Evolutionary conservation across 1,140 invertebrate species (phyloP).

Genomic region (Drosophila carrolli): DNA sequence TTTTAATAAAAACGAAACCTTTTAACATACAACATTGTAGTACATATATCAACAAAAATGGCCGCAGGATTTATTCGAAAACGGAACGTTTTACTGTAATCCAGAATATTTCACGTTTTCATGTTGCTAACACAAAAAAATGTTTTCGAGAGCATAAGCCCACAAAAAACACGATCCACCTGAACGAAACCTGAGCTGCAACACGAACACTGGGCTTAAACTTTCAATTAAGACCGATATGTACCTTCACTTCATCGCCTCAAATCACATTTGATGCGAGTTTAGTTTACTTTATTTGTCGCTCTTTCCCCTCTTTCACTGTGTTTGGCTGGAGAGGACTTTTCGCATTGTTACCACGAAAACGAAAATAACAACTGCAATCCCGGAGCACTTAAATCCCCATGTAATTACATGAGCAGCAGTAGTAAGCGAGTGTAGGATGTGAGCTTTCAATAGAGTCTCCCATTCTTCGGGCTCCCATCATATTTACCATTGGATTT

Average conservation of each 20-base stretch:
- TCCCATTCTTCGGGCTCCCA: conserved; percentile 33
- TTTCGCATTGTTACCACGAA: conserved; percentile 45
- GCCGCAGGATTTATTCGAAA: not conserved
- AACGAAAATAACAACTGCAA: conserved; percentile 44
- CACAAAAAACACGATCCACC: conserved; percentile 11
- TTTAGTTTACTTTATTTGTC: conserved; percentile 39
- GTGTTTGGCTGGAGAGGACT: conserved; percentile 1
- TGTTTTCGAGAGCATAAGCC: conserved; percentile 7
- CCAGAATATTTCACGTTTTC: not conserved
- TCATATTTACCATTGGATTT: conserved; percentile 51
- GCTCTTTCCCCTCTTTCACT: conserved; percentile 18
- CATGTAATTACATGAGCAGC: conserved; percentile 47
- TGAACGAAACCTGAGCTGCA: conserved; percentile 17
- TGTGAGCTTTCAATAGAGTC: conserved; percentile 40
- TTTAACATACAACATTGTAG: no score
- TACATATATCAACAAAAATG: not conserved
- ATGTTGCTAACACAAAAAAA: not conserved
- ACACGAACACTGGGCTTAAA: conserved; percentile 6
- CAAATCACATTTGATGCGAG: conserved; percentile 43
- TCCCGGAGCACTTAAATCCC: conserved; percentile 50
- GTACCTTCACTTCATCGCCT: conserved; percentile 45
- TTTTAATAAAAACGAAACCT: no score
- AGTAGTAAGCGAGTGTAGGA: not conserved
- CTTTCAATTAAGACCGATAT: conserved; percentile 54
- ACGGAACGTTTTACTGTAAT: not conserved